Evolutionary conservation across 2,888 invertebrate genomes (phyloP).

Genomic region (Zygogramma bicolorata): DNA sequence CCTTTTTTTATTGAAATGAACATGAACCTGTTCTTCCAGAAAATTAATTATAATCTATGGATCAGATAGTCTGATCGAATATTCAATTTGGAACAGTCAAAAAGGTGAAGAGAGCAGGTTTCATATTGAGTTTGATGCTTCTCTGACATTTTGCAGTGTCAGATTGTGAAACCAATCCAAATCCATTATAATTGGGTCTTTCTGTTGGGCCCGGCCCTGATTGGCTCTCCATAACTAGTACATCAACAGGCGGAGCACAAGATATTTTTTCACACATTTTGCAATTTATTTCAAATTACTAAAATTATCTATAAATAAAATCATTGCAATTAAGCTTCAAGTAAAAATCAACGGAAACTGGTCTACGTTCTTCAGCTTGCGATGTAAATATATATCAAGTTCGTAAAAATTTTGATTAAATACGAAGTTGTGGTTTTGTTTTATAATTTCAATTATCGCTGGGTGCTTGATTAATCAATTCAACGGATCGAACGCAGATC

Average conservation of each 20-base stretch:
- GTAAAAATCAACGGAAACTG: slow-evolving; percentile 48
- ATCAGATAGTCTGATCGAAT: no score
- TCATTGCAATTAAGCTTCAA: slow-evolving; percentile 51
- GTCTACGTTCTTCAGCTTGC: slow-evolving; percentile 39
- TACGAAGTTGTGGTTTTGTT: slow-evolving; percentile 11
- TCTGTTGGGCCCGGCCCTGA: not conserved
- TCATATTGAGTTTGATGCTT: no score
- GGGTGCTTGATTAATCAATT: slow-evolving; percentile 12
- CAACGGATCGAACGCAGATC: slow-evolving; percentile 6
- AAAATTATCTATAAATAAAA: slow-evolving; percentile 56
- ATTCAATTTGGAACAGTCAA: no score
- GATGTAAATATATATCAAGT: slow-evolving; percentile 41
- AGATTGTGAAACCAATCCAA: not conserved
- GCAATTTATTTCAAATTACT: slow-evolving; percentile 56
- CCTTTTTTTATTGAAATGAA: no score
- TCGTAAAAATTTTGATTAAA: slow-evolving; percentile 43
- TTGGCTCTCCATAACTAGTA: slow-evolving; percentile 35
- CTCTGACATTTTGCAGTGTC: no score
- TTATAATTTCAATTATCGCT: slow-evolving; percentile 9
- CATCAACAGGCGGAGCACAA: slow-evolving; percentile 41
- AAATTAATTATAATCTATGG: no score
- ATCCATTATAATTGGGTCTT: not conserved
- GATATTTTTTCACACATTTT: slow-evolving; percentile 54
- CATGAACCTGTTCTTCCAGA: no score
- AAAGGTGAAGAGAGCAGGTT: no score